phyloP scores from a whole-genome alignment of 1,140 invertebrate genomes.

The Hyphantria cunea region DNA sequence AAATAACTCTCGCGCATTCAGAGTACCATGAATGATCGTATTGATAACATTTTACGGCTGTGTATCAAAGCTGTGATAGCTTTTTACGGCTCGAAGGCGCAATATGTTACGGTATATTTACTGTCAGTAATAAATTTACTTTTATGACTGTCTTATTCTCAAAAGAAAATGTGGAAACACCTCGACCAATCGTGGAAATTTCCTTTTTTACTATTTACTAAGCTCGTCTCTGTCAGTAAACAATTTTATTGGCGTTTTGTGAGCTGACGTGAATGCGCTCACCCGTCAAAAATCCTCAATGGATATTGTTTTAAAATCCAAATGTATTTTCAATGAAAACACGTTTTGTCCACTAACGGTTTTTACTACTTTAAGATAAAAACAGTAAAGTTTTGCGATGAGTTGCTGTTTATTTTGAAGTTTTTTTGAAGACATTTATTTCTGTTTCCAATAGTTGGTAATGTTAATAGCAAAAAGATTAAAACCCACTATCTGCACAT shows the following conservation, averaged over 20 bases:
- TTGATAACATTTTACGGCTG: slow-evolving; percentile 34
- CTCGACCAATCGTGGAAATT: slow-evolving; percentile 43
- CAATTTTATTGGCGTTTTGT: slow-evolving; percentile 57
- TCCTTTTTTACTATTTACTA: slow-evolving; percentile 49
- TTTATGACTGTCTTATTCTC: slow-evolving; percentile 67
- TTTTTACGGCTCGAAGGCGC: slow-evolving; percentile 52
- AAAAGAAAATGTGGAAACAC: slow-evolving; percentile 37
- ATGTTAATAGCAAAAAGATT: too few species aligned
- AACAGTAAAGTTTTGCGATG: background rate
- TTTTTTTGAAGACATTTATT: background rate
- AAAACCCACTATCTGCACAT: too few species aligned
- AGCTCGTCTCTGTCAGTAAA: slow-evolving; percentile 47
- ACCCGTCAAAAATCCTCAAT: slow-evolving; percentile 17
- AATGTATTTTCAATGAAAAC: slow-evolving; percentile 1
- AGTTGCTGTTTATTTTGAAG: background rate
- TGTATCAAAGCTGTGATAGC: slow-evolving; percentile 29
- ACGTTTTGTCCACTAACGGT: background rate
- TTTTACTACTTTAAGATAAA: background rate
- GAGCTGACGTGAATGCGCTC: slow-evolving; percentile 15
- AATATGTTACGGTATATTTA: slow-evolving; percentile 68
- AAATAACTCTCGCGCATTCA: background rate
- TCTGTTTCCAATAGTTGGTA: too few species aligned
- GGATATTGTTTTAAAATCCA: slow-evolving; percentile 10
- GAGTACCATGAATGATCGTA: slow-evolving; percentile 3
- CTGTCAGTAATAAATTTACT: slow-evolving; percentile 62